phyloP scores from a whole-genome alignment of 1,140 invertebrate genomes.

The Elymnias hypermnestra region DNA sequence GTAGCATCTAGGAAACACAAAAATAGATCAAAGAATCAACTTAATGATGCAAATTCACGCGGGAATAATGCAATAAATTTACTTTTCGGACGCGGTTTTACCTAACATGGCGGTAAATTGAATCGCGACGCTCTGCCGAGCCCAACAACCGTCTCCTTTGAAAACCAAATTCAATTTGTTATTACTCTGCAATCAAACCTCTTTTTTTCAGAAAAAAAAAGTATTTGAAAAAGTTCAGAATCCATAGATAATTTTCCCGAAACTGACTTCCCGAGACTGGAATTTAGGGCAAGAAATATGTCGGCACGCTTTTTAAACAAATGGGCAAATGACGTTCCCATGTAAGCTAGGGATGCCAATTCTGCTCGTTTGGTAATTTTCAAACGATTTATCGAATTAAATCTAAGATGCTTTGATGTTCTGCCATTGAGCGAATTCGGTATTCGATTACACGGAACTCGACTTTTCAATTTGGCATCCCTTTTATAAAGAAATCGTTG shows the following conservation, averaged over 20 bases:
- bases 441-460: slow-evolving; percentile 65
- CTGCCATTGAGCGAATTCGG: slow-evolving; percentile 43
- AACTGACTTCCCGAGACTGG: background rate
- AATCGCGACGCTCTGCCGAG: slow-evolving; percentile 37
- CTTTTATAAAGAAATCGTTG: slow-evolving; percentile 46
- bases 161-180: slow-evolving; percentile 51
- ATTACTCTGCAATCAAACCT: slow-evolving; percentile 30
- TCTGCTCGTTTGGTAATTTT: slow-evolving; percentile 60
- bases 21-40: slow-evolving; percentile 8
- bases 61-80: slow-evolving; percentile 45
- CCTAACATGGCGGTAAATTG: slow-evolving; percentile 50
- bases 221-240: slow-evolving; percentile 5
- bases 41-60: slow-evolving; percentile 26
- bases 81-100: slow-evolving; percentile 21
- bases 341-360: slow-evolving; percentile 53
- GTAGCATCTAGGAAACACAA: background rate
- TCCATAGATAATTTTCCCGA: slow-evolving; percentile 5
- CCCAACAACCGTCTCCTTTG: slow-evolving; percentile 22
- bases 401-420: slow-evolving; percentile 65
- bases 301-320: slow-evolving; percentile 19
- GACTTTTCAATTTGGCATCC: slow-evolving; percentile 67
- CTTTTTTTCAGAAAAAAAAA: slow-evolving; percentile 13
- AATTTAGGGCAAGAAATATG: slow-evolving; percentile 6
- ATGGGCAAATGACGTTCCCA: slow-evolving; percentile 53
- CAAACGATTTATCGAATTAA: slow-evolving; percentile 65